Evolutionary conservation across 2,113 vertebrate genomes (phyloP), one percentile per base, ranked within the genome.

Genomic region (Dipodomys spectabilis): DNA sequence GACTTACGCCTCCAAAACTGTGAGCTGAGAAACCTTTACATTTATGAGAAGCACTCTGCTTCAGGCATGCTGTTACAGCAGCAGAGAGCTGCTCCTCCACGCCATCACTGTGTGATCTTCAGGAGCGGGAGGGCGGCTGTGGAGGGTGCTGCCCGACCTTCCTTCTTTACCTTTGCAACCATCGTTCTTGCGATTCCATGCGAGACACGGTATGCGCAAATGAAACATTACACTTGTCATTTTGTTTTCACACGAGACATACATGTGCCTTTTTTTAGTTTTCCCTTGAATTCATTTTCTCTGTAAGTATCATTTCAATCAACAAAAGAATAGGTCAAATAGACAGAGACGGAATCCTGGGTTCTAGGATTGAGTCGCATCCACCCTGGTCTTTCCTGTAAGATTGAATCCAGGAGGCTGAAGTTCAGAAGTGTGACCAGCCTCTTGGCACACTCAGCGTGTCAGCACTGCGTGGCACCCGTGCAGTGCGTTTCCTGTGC

Each of bases 321-420:
- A 73, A 86, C 12, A 92, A 88, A 85, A 64, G 79, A 35, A 62
- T 78, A 7, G 12, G 53, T 82, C 44, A 39, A 4, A 9, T 72
- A 28, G 8, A 18, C 9, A 87, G 67, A 39, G 53, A 57, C 22
- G 74, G 78, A 62, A 94, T 91, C 78, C 77, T 69, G 80, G 62
- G 44, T 49, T 96, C 80, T 78, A 19, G 96, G 90, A 69, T 60
- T 94, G 32, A 18, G 68, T 97, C 84, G 79, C 80, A 82, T 96
- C 88, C 88, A 27, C 57, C 57, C 80, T 30, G 18, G 86, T 86
- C 93, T 90, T 97, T 92, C 93, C 88, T 73, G n/a, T 81, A 81
- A 80, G 30, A 92, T 96, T 94, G 97, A 97, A 87, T 94, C 93
- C 94, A 92, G 97, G 79, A 88, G 97, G 86, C 94, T 77, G 93